Evolutionary conservation across 2,888 invertebrate species (phyloP).

Genomic region (Gandaritis pyraliata): DNA sequence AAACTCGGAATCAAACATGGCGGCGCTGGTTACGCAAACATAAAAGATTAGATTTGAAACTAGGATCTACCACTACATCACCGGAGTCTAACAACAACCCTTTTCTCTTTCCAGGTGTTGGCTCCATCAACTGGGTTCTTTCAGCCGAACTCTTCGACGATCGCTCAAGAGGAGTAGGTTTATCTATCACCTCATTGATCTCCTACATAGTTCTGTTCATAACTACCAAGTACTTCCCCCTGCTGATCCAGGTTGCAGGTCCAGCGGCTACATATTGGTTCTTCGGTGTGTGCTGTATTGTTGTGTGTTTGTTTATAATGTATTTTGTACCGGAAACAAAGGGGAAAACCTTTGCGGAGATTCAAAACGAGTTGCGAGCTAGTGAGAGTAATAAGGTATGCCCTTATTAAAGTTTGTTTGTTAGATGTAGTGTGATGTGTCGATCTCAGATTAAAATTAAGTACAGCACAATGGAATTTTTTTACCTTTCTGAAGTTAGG

Average conservation of each 20-base stretch:
- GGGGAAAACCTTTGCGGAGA: constrained; percentile 65
- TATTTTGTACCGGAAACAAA: constrained; percentile 69
- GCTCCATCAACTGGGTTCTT: constrained; percentile 59
- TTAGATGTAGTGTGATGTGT: too few species aligned
- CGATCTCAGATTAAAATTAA: too few species aligned
- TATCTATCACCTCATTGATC: constrained; percentile 41
- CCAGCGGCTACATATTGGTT: constrained; percentile 59
- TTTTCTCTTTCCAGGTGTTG: constrained; percentile 54
- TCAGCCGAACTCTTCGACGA: constrained; percentile 64
- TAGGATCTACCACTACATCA: too few species aligned
- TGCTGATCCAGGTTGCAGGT: constrained; percentile 49
- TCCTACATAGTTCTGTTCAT: constrained; percentile 49
- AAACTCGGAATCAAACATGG: too few species aligned
- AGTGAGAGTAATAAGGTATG: background rate
- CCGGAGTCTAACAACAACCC: too few species aligned
- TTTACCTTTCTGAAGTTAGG: too few species aligned
- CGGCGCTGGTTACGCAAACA: too few species aligned
- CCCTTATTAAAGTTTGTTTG: background rate
- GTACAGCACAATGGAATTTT: too few species aligned
- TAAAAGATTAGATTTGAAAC: too few species aligned
- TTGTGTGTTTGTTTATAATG: constrained; percentile 47
- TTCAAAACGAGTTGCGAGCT: constrained; percentile 55
- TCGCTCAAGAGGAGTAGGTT: constrained; percentile 54
- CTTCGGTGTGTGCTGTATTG: constrained; percentile 51
- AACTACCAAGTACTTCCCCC: constrained; percentile 56